Evolutionary conservation across 1,140 invertebrate genomes (phyloP).

Genomic region (Cecropterus lyciades): DNA sequence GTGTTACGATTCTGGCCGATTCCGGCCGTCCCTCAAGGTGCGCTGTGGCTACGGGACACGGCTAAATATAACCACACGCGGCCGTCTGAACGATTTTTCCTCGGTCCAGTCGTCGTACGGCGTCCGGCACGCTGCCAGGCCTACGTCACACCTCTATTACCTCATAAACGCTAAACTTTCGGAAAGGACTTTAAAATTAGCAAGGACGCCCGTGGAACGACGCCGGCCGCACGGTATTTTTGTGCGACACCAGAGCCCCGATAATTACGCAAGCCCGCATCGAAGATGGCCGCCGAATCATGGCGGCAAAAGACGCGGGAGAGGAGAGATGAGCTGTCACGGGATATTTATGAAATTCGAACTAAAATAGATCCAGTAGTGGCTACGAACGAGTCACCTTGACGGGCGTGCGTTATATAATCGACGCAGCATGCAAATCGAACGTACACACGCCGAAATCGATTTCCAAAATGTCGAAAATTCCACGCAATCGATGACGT

Average conservation of each 20-base stretch:
- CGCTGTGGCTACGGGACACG: constrained; percentile 50
- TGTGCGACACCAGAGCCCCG: constrained; percentile 58
- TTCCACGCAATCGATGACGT: constrained; percentile 74
- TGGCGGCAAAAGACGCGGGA: constrained; percentile 73
- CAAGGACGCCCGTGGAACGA: constrained; percentile 67
- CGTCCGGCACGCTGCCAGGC: constrained; percentile 67
- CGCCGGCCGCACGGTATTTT: constrained; percentile 50
- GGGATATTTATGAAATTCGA: constrained; percentile 82
- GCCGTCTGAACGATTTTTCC: constrained; percentile 63
- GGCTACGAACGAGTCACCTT: constrained; percentile 79
- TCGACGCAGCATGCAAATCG: constrained; percentile 50
- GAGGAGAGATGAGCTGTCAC: constrained; percentile 79
- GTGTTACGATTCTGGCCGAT: constrained; percentile 44
- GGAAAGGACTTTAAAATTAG: constrained; percentile 82
- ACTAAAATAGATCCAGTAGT: constrained; percentile 80
- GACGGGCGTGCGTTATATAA: constrained; percentile 75
- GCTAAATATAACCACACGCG: constrained; percentile 70
- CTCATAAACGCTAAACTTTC: constrained; percentile 79
- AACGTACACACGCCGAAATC: constrained; percentile 51
- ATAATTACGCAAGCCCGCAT: constrained; percentile 72
- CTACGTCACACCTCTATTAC: constrained; percentile 74
- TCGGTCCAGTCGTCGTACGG: constrained; percentile 56
- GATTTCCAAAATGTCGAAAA: constrained; percentile 68
- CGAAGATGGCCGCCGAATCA: constrained; percentile 68
- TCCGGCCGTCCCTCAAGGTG: constrained; percentile 63